Conservation (phyloP, 2,797 vertebrate species). For the Orestias chungarensis region DNA sequence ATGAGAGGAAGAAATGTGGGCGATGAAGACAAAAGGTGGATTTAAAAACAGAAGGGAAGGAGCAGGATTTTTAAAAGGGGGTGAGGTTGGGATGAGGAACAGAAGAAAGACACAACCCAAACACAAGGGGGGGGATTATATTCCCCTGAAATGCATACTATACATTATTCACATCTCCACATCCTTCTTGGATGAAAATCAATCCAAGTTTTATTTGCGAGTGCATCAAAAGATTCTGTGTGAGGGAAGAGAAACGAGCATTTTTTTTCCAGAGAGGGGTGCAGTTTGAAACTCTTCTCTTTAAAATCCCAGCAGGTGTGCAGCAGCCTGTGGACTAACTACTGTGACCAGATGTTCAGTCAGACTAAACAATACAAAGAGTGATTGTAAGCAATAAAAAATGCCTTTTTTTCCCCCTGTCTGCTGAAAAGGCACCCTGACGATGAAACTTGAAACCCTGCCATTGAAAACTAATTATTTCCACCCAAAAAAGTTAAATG, state of each 20-base stretch:
- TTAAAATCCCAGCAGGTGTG: slow-evolving; percentile 63
- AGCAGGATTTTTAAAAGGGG: slow-evolving; percentile 14
- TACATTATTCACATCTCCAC: slow-evolving; percentile 48
- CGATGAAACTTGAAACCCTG: neutral
- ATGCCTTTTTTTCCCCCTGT: neutral
- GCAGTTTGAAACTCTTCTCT: slow-evolving; percentile 41
- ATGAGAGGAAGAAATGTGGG: neutral
- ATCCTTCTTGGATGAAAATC: slow-evolving; percentile 56
- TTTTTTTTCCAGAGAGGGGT: slow-evolving; percentile 18
- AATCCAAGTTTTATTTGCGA: slow-evolving; percentile 55
- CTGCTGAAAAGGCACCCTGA: neutral
- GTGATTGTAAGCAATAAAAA: slow-evolving; percentile 4
- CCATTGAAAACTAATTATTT: neutral
- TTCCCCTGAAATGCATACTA: slow-evolving; percentile 34
- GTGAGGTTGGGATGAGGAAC: slow-evolving; percentile 28
- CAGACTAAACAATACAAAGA: slow-evolving; percentile 28
- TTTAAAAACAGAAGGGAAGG: neutral
- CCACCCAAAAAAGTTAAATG: too few relatives aligned
- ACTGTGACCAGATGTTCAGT: slow-evolving; percentile 70
- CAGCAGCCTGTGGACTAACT: slow-evolving; percentile 45
- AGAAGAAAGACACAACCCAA: slow-evolving; percentile 18
- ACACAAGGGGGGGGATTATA: slow-evolving; percentile 34
- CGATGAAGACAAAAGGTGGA: neutral
- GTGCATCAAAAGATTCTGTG: slow-evolving; percentile 46
- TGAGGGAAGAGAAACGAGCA: slow-evolving; percentile 13